Evolutionary conservation across 2,888 invertebrate genomes (phyloP), one percentile per base, ranked within the genome.

Genomic region (Adineta ricciae): DNA sequence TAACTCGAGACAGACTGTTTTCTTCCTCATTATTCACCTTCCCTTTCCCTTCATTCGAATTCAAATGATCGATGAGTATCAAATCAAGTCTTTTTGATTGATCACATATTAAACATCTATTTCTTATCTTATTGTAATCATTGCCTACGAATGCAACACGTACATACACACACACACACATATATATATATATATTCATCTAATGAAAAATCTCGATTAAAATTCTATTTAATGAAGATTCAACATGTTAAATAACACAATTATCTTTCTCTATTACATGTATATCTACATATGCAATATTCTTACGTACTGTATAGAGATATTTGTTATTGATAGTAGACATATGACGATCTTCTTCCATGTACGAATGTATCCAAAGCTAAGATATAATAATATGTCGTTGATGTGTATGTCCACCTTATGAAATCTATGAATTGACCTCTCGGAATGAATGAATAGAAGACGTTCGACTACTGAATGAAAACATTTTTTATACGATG

Each of bases 251-350:
- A 64, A 36, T 64, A 36, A 32, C 27, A 64, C 27, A 5, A 32
- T 14, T 27, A 56, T 54, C n/a, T 27, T 64, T 64, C 32, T 64
- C 2, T 64, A 19, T 64, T 32, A 36, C 8, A 1, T 11, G 11
- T 46, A 46, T 50, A 50, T 50, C 2, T 50, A 50, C 14, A 14
- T 14, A 64, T 64, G 2, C 27, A 27, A 8, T 32, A 64, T 64
- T 64, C 24, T 64, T 64, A 64, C 64, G 64, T 64, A 64, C 64
- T 32, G 64, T 64, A 64, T 64, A 64, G 32, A 64, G 64, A 64
- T 32, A 19, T 64, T 64, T 64, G 16, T 11, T 32, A 64, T 64
- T 64, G 32, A 64, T 19, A 64, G 16, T 64, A 64, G 64, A 32
- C 19, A 27, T 36, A 19, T 32, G 64, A 64, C 19, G 64, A 19